Percentiles rank a stretch among this genome's conserved stretches.
phyloP scores from a whole-genome alignment of 2,888 invertebrate species.

The Lycocerus yunnanus region DNA sequence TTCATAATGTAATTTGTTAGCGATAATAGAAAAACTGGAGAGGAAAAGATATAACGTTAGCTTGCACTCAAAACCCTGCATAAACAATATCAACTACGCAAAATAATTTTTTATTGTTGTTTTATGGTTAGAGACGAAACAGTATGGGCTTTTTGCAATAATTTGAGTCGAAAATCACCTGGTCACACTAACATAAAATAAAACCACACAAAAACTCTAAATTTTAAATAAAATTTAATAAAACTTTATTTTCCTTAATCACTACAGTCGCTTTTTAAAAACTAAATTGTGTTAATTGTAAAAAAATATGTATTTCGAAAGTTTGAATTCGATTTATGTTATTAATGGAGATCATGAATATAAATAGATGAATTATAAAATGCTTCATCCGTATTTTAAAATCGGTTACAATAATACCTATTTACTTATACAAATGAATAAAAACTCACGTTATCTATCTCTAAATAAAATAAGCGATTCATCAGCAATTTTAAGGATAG shows the following conservation, averaged over 20 bases:
- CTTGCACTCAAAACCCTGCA: no score
- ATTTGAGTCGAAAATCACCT: no score
- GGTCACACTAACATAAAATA: no score
- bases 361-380: conserved; percentile 1
- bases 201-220: background rate
- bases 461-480: background rate
- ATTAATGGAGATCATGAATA: conserved; percentile 5
- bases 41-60: no score
- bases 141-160: no score
- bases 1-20: no score
- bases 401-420: background rate
- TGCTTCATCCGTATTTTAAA: background rate
- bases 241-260: background rate
- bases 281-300: background rate
- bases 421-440: background rate
- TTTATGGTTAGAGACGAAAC: no score
- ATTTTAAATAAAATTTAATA: background rate
- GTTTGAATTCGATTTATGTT: background rate
- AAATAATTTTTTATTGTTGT: no score
- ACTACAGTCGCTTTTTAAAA: background rate
- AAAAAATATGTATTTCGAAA: background rate
- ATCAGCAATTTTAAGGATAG: background rate
- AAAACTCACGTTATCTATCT: conserved; percentile 1
- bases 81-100: no score
- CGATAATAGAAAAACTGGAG: no score